Evolutionary conservation across 2,888 invertebrate genomes (phyloP).

Genomic region (Chloroclysta siterata): DNA sequence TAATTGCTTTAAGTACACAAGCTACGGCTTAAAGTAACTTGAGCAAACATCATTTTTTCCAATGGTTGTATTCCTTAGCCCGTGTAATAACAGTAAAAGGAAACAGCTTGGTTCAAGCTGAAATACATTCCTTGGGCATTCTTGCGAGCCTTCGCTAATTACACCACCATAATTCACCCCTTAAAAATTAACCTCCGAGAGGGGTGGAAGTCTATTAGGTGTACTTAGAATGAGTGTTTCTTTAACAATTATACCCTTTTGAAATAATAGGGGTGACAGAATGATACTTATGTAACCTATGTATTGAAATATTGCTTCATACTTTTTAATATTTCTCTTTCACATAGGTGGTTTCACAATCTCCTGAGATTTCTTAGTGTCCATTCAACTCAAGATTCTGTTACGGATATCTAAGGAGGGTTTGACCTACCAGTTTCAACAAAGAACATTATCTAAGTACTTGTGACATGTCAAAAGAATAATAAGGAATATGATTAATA

Average conservation of each 20-base stretch:
- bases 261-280: constrained; percentile 11
- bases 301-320: neutral
- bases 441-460: no score
- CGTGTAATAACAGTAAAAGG: constrained; percentile 58
- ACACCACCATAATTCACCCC: constrained; percentile 47
- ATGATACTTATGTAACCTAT: neutral
- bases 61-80: constrained; percentile 41
- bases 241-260: constrained; percentile 12
- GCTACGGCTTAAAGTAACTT: neutral
- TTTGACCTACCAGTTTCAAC: no score
- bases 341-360: no score
- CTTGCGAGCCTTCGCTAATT: constrained; percentile 51
- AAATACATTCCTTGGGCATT: constrained; percentile 54
- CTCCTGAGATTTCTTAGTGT: no score
- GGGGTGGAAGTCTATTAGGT: constrained; percentile 27
- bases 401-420: no score
- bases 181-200: constrained; percentile 45
- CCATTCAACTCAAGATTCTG: no score
- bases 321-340: no score
- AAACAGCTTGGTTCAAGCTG: constrained; percentile 51
- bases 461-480: no score
- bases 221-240: constrained; percentile 24
- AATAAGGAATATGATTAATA: no score
- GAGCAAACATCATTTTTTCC: constrained; percentile 30
- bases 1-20: neutral